phyloP scores from a whole-genome alignment of 1,140 invertebrate genomes.

The Apolygus lucorum region DNA sequence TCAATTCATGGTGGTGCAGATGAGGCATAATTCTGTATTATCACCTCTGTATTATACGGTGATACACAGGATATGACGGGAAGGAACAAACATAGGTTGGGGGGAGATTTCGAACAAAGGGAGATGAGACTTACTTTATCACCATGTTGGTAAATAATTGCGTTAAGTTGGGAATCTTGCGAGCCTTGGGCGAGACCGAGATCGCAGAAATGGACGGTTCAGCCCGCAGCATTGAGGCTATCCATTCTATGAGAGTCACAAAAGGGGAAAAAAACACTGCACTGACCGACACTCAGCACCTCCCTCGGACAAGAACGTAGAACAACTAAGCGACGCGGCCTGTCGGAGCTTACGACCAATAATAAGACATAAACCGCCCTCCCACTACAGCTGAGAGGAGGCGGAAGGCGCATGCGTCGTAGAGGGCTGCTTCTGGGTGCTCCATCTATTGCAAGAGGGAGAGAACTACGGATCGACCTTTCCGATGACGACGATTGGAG shows the following conservation, averaged over 20 bases:
- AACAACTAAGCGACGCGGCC: no score
- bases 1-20: background rate
- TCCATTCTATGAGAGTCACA: background rate
- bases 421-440: no score
- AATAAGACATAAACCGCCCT: no score
- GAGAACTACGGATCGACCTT: no score
- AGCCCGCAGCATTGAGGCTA: background rate
- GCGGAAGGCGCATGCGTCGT: background rate
- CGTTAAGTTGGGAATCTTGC: background rate
- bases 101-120: no score
- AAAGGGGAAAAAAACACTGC: background rate
- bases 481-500: no score
- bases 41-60: background rate
- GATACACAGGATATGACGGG: background rate
- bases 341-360: no score
- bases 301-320: no score
- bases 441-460: no score
- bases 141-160: background rate
- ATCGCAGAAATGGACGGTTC: background rate
- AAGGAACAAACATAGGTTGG: background rate
- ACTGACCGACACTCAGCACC: background rate
- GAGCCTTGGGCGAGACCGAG: background rate
- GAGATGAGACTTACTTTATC: background rate
- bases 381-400: no score
- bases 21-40: background rate